A percentile compares a stretch with the other conserved stretches of the same genome.
phyloP scores from a whole-genome alignment of 1,140 invertebrate genomes.

The Drosophila persimilis region DNA sequence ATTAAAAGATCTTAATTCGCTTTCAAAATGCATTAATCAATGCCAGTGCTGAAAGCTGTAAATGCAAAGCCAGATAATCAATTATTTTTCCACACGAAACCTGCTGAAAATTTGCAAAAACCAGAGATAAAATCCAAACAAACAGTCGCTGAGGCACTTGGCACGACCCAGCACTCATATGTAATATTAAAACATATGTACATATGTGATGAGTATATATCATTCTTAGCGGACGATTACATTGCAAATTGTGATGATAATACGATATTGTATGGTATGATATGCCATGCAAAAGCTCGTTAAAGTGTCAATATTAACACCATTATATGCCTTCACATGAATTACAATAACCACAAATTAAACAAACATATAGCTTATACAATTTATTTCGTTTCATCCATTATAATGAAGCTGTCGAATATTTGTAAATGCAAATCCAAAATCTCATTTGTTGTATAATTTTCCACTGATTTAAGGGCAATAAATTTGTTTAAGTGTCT shows the following conservation, averaged over 20 bases:
- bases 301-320: slow-evolving; percentile 75
- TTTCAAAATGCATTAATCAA: slow-evolving; percentile 24
- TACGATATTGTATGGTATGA: slow-evolving; percentile 8
- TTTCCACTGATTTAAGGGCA: neutral
- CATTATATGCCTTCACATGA: slow-evolving; percentile 40
- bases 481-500: slow-evolving; percentile 5
- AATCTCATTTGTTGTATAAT: slow-evolving; percentile 2
- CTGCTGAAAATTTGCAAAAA: slow-evolving; percentile 28
- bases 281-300: slow-evolving; percentile 46
- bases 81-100: slow-evolving; percentile 37
- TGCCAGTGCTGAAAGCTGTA: slow-evolving; percentile 15
- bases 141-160: slow-evolving; percentile 31
- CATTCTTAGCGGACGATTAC: slow-evolving; percentile 24
- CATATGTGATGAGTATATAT: slow-evolving; percentile 25
- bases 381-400: slow-evolving; percentile 29
- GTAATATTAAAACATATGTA: slow-evolving; percentile 17
- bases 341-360: slow-evolving; percentile 34
- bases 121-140: slow-evolving; percentile 38
- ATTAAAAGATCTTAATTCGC: slow-evolving; percentile 5
- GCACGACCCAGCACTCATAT: slow-evolving; percentile 18
- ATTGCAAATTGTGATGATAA: slow-evolving; percentile 35
- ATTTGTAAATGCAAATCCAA: slow-evolving; percentile 40
- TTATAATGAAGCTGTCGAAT: slow-evolving; percentile 38
- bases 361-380: slow-evolving; percentile 29
- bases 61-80: slow-evolving; percentile 25